Base-by-base conservation (phyloP, 2,797 vertebrate genomes). In the Buphagus erythrorhynchus region DNA sequence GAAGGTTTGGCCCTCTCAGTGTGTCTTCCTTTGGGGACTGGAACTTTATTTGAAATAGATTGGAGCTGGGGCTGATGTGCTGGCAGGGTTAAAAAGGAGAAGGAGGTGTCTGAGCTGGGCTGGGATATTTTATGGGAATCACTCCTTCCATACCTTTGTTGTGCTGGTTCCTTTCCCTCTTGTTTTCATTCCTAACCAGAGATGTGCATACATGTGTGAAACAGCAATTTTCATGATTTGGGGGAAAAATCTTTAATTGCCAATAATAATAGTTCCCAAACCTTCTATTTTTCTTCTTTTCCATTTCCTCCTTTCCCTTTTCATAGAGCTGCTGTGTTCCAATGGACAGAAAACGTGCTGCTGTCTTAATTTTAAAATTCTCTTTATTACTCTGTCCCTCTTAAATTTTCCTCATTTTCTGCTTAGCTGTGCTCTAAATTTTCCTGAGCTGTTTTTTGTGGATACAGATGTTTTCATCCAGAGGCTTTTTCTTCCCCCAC, bases 261-360 rank as follows among this genome's bases (percentile, higher is more conserved):
- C 95, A 97, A 52, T 83, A 94, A 95, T 91, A 97, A 95, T 85
- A 92, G 66, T 78, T 91, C 79, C 75, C 74, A 84, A 91, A 6
- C 40, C 21, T 88, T 86, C 2, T 76, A 26, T 82, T 96, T 96
- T 91, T 35, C 45, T 78, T 62, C 33, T 93, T 87, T 74, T 87
- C 46, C 26, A 26, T 87, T 95, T 95, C 81, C 54, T 93, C 62
- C 29, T 68, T 94, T 59, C 29, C 26, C 54, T 63, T 89, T 80
- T 86, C 55, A 36, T n/a, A 59, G 68, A 66, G 43, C 58, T 88
- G 25, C 68, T 90, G 57, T 77, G 81, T 93, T 96, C 54, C 1
- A 9, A 3, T 71, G 78, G 66, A 51, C 17, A 89, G 75, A 92
- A 87, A 88, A 77, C 1, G 4, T 89, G 75, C 72, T 83, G 54